Percentiles rank a stretch among this genome's conserved stretches.
Evolutionary conservation across 2,113 vertebrate genomes (phyloP).

Genomic region (Xiphophorus maculatus): DNA sequence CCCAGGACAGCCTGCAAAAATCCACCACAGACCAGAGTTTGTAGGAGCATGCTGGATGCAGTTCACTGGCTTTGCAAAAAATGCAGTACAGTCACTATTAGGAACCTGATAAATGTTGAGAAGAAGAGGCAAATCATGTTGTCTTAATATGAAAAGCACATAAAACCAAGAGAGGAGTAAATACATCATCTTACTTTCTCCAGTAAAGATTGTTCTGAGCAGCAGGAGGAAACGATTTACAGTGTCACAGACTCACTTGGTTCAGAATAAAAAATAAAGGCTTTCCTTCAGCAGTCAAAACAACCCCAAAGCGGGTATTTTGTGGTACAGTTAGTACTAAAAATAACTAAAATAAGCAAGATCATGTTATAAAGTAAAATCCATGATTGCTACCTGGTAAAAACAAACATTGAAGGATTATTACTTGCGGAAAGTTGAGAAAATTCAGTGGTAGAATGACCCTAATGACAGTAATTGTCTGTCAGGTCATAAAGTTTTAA

Average conservation of each 20-base stretch:
- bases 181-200: not conserved
- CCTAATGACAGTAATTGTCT: conserved; percentile 72
- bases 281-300: conserved; percentile 2
- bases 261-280: not conserved
- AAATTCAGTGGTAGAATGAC: conserved; percentile 49
- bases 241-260: no score
- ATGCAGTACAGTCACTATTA: conserved; percentile 46
- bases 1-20: conserved; percentile 90
- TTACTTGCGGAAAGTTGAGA: conserved; percentile 25
- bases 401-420: conserved; percentile 34
- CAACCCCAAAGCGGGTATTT: not conserved
- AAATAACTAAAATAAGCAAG: conserved; percentile 25
- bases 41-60: conserved; percentile 17
- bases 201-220: conserved; percentile 40
- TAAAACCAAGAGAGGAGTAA: conserved; percentile 26
- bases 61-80: conserved; percentile 10
- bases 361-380: conserved; percentile 19
- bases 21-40: conserved; percentile 41
- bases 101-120: conserved; percentile 67
- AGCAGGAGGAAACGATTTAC: not conserved
- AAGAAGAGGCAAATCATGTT: conserved; percentile 49
- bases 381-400: conserved; percentile 9
- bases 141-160: conserved; percentile 56
- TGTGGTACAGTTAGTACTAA: conserved; percentile 9
- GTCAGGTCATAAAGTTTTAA: conserved; percentile 68